Evolutionary conservation across 2,888 invertebrate genomes (phyloP).

Genomic region (Brachylomia viminalis): DNA sequence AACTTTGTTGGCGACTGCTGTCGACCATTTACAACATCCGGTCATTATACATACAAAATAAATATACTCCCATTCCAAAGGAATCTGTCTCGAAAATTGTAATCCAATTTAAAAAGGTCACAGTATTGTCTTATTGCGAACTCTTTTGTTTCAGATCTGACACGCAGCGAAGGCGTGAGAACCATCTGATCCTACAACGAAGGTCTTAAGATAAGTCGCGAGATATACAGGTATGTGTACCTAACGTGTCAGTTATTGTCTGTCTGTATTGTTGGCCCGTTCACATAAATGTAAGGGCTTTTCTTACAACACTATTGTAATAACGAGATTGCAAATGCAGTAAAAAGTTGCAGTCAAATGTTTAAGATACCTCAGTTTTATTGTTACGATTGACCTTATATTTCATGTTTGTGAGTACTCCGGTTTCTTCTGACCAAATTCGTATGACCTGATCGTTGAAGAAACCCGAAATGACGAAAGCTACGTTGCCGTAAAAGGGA

Average conservation of each 20-base stretch:
- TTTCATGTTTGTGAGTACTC: conserved; percentile 30
- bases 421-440: conserved; percentile 43
- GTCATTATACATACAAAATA: conserved; percentile 33
- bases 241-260: conserved; percentile 75
- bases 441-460: conserved; percentile 23
- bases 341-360: conserved; percentile 66
- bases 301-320: conserved; percentile 82
- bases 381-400: conserved; percentile 61
- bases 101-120: conserved; percentile 73
- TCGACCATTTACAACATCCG: conserved; percentile 35
- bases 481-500: conserved; percentile 34
- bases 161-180: conserved; percentile 77
- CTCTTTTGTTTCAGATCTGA: conserved; percentile 71
- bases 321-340: conserved; percentile 72
- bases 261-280: conserved; percentile 78
- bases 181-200: conserved; percentile 64
- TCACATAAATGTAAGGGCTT: conserved; percentile 82
- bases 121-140: conserved; percentile 67
- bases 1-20: background rate
- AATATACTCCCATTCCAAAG: conserved; percentile 40
- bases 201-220: conserved; percentile 66
- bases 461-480: conserved; percentile 41
- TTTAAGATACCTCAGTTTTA: conserved; percentile 50
- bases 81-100: conserved; percentile 57
- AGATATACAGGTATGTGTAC: conserved; percentile 66